Base-by-base conservation (phyloP, 2,888 invertebrate genomes). In the Trachelus troglodyta region DNA sequence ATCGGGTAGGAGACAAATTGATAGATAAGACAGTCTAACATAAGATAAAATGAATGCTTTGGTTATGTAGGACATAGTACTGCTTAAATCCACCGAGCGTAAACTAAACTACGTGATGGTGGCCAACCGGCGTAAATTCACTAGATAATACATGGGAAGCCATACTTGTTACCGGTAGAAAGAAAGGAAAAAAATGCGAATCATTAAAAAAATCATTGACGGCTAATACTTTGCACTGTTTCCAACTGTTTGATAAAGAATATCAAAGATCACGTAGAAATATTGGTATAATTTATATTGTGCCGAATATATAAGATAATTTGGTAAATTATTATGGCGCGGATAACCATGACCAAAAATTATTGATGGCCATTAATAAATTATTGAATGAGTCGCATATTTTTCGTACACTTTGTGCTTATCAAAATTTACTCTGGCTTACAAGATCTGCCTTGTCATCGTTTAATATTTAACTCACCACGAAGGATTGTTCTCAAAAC, bases 31-130 rank as follows among this genome's bases (percentile, higher is more conserved):
- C 40, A 56, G 15, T 6, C 40, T 23, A 56, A 56, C 23, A 23
- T 56, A 56, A 56, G 40, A 56, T 56, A 23, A 9, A 56, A 56
- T 23, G 40, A 56, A 23, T 56, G 40, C 40, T 23, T 23, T 23
- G 40, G 40, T 23, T 85, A 84, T 85, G 81, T 84, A 80, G 85
- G 84, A 74, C 85, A 84, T 83, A 76, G 76, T 81, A 84, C 83
- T 81, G 77, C 82, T 80, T 68, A 76, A 83, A 86, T 86, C 80
- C 85, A 85, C 82, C 77, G 79, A 85, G 81, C 86, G 85, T 85
- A 80, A 86, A 83, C 79, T 79, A 79, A 85, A 82, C 30, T 71
- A 33, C 71, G 15, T 30, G 3, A 15, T 9, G 71, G 71, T 34
- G 71, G 71, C 23, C 12, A 71, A 71, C 71, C 71, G 71, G 71